phyloP scores from a whole-genome alignment of 2,113 vertebrate species.

The Pipa parva region DNA sequence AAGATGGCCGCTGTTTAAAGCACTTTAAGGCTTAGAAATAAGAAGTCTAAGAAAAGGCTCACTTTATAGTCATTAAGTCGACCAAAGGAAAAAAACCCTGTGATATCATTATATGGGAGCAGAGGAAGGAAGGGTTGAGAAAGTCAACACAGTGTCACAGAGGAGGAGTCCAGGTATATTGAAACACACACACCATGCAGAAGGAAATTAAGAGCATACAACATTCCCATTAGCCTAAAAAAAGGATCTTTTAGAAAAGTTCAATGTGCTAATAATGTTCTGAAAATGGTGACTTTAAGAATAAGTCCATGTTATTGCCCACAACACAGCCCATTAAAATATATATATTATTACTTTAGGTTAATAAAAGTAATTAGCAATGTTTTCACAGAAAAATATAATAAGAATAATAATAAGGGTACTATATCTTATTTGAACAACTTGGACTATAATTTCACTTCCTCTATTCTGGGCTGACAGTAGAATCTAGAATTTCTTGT shows the following conservation, averaged over 20 bases:
- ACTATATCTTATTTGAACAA: not conserved
- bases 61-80: not conserved
- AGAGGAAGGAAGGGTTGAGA: slow-evolving; percentile 14
- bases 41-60: slow-evolving; percentile 17
- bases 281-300: slow-evolving; percentile 1
- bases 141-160: not conserved
- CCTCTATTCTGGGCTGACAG: not conserved
- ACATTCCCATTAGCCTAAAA: slow-evolving; percentile 6
- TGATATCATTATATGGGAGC: slow-evolving; percentile 33
- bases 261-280: slow-evolving; percentile 1
- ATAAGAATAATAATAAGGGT: not conserved
- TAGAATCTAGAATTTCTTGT: not conserved
- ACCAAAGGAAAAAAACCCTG: slow-evolving; percentile 18
- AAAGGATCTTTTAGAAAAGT: slow-evolving; percentile 12
- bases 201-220: slow-evolving; percentile 23
- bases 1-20: slow-evolving; percentile 7
- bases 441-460: not conserved
- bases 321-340: slow-evolving; percentile 21
- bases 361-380: not conserved
- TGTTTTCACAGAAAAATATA: slow-evolving; percentile 15
- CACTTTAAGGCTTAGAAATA: not conserved
- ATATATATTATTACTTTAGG: not conserved
- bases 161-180: slow-evolving; percentile 23
- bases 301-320: slow-evolving; percentile 3
- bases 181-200: slow-evolving; percentile 21